Evolutionary conservation across 2,888 invertebrate species (phyloP), one percentile per base, ranked within the genome.

Genomic region (Oegoconia quadripuncta): DNA sequence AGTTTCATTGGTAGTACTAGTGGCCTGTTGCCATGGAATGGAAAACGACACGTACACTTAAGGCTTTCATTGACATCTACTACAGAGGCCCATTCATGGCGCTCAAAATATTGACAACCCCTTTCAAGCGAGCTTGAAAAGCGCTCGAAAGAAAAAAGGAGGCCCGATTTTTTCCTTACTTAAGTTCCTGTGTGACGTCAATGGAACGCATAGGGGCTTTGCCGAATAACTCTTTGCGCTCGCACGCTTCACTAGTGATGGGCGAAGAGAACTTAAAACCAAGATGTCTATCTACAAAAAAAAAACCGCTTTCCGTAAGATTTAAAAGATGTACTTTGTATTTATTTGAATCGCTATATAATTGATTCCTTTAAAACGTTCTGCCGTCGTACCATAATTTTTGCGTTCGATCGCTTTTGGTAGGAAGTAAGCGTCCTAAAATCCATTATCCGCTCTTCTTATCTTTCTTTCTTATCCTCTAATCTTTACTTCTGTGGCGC

Each of bases 21-120:
- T n/a, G n/a, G n/a, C 11, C 25, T 3, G 2, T 25, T 2, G 1
- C 11, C 2, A 11, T 12, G 57, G 52, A 74, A 55, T 78, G 81
- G 74, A 64, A 48, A 69, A 62, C 49, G 57, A 48, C 68, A 48
- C 40, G 39, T 37, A 61, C 69, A 76, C 80, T 81, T 71, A 69
- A 68, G 64, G 59, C 66, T 56, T 66, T 22, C 76, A 75, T 78
- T 78, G 81, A 75, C 76, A 77, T 74, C 76, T 62, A 71, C 74
- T 69, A 72, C 72, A 70, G 59, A 63, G 58, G 55, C 59, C 78
- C 68, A 80, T 84, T 83, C 83, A 83, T 66, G 65, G 59, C 74
- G 82, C 79, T 82, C 67, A 83, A 83, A 82, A 83, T 83, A 84
- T 84, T 84, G 83, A 84, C 83, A 79, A 71, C 79, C 77, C 69